Evolutionary conservation across 2,113 vertebrate genomes (phyloP), one percentile per base, ranked within the genome.

Genomic region (Sinocyclocheilus anophthalmus): DNA sequence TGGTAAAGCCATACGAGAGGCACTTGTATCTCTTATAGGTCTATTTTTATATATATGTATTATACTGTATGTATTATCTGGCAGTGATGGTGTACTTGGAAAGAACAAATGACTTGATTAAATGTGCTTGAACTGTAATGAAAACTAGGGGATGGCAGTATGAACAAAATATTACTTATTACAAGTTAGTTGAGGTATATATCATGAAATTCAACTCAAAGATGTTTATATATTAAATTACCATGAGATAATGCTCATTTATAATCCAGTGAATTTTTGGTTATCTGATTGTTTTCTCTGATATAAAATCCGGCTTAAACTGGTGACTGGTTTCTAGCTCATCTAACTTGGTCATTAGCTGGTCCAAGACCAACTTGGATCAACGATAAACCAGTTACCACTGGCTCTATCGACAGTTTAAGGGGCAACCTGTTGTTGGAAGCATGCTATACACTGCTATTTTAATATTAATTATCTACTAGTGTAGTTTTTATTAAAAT

Each of bases 1-100:
- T 93, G 92, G 92, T 91, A 72, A 90, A 91, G 91, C 91, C 88
- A 88, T 90, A 90, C 57, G 30, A 90, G 70, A 88, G 86, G 83
- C 73, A 85, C 76, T 84, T 83, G 72, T 90, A 86, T 83, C 78
- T 87, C 84, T 77, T 83, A 87, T 85, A 90, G 69, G 22, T 89
- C 87, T 89, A 91, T 89, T 89, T 89, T 90, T 89, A 55, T 90
- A 88, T 81, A 2, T 33, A 33, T 33, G 30, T 33, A 33, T 33
- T 33, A 33, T 33, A 33, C 2, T 33, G 30, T 33, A 33, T 59
- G 57, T 65, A 65, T 65, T 65, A 81, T 76, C 30, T 83, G 63
- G 33, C 39, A 83, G 57, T 81, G 37, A 24, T 65, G 37, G 39
- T n/a, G 70, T 7, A 24, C 72, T 63, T 42, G 33, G 22, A 45